Evolutionary conservation across 2,113 vertebrate genomes (phyloP).

Genomic region (Pelecanus crispus): DNA sequence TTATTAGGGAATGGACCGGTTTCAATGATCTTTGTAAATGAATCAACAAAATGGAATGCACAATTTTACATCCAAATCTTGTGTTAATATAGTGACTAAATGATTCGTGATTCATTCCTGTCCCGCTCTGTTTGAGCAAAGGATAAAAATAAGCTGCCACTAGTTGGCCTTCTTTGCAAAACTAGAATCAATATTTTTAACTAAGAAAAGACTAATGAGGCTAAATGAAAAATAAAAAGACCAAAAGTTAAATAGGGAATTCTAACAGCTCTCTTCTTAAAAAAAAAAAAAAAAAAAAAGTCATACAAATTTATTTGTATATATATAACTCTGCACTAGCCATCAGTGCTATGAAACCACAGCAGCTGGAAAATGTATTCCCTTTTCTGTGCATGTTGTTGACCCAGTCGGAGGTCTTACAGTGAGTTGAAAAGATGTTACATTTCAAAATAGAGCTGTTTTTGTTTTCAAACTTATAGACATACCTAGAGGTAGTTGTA

Average conservation of each 20-base stretch:
- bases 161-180: background rate
- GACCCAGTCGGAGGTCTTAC: background rate
- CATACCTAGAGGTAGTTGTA: background rate
- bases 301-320: background rate
- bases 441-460: background rate
- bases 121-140: background rate
- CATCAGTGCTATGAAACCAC: background rate
- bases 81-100: background rate
- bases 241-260: background rate
- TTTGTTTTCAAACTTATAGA: slow-evolving; percentile 14
- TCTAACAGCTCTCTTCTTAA: background rate
- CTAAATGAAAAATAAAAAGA: background rate
- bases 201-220: background rate
- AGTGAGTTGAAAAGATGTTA: background rate
- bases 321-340: background rate
- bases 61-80: background rate
- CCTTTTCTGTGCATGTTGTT: background rate
- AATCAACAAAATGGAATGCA: background rate
- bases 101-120: background rate
- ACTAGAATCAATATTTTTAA: slow-evolving; percentile 8
- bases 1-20: background rate
- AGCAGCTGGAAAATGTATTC: background rate
- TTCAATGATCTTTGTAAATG: background rate
- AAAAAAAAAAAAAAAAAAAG: background rate
- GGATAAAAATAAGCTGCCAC: background rate